These are phyloP conservation scores for Pterobdella sp. DNA, from an alignment of 2,888 invertebrate genomes.

Conservation along the genomic window DNA sequence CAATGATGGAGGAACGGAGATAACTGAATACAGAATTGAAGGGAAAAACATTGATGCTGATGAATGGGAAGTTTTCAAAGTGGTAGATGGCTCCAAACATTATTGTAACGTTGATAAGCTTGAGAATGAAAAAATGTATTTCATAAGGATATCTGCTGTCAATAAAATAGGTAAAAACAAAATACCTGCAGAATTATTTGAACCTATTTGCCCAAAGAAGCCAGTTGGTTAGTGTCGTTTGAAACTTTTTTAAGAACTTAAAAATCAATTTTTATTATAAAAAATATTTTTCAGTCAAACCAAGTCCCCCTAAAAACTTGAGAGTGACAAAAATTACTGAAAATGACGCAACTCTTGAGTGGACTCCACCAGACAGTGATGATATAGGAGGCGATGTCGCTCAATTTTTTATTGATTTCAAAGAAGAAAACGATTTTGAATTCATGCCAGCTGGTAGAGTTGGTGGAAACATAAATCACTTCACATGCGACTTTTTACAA, in stretches of 20 bases:
- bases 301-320: slow-evolving; percentile 19
- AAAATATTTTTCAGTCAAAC: slow-evolving; percentile 25
- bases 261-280: too few species aligned
- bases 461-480: slow-evolving; percentile 23
- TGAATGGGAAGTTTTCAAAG: slow-evolving; percentile 5
- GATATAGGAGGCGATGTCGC: slow-evolving; percentile 35
- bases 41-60: slow-evolving; percentile 14
- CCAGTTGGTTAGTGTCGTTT: slow-evolving; percentile 25
- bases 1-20: slow-evolving; percentile 37
- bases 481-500: slow-evolving; percentile 28
- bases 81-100: neutral
- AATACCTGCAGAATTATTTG: slow-evolving; percentile 26
- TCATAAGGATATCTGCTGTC: slow-evolving; percentile 19
- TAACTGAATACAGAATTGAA: slow-evolving; percentile 45
- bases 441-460: slow-evolving; percentile 30
- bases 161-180: slow-evolving; percentile 27
- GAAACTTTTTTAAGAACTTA: too few species aligned
- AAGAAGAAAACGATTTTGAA: slow-evolving; percentile 22
- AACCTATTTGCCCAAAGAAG: slow-evolving; percentile 25
- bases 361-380: neutral
- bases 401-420: slow-evolving; percentile 39
- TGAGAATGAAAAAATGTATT: slow-evolving; percentile 23
- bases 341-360: slow-evolving; percentile 15
- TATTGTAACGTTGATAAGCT: neutral
- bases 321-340: slow-evolving; percentile 15